A percentile compares a stretch with the other conserved stretches of the same genome.
These are phyloP conservation scores for Lepidothrix coronata DNA, from an alignment of 2,113 vertebrate genomes.

Conservation along the genomic window DNA sequence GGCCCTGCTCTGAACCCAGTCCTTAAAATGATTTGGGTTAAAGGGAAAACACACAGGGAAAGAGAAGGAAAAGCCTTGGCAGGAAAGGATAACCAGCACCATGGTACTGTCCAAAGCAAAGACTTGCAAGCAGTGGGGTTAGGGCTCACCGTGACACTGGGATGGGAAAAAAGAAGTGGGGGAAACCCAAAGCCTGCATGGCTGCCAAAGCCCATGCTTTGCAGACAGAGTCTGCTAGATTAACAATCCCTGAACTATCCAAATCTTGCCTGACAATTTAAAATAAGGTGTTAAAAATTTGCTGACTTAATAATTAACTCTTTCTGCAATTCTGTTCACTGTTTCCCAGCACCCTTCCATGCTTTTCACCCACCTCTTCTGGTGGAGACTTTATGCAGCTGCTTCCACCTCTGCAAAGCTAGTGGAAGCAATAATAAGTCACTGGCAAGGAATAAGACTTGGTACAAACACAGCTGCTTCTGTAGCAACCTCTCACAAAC, in stretches of 20 bases:
- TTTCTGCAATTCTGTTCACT: neutral
- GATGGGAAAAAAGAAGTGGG: neutral
- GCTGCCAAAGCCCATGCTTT: neutral
- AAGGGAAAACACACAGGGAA: neutral
- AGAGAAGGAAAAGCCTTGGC: neutral
- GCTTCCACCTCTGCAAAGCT: neutral
- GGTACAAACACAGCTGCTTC: neutral
- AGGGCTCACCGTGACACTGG: neutral
- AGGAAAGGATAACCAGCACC: neutral
- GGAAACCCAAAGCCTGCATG: neutral
- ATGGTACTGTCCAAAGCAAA: neutral
- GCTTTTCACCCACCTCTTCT: neutral
- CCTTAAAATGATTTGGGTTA: neutral
- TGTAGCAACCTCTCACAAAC: neutral
- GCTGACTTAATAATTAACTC: neutral
- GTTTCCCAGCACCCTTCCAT: neutral
- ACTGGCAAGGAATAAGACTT: neutral
- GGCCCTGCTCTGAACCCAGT: neutral
- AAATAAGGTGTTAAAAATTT: neutral
- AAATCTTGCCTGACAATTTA: neutral
- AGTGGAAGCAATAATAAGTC: neutral
- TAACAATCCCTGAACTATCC: neutral
- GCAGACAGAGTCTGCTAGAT: neutral
- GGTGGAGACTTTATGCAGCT: neutral
- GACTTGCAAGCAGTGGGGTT: rapidly evolving